Conservation (phyloP, 2,888 invertebrate species). For the Phasia obesa region DNA sequence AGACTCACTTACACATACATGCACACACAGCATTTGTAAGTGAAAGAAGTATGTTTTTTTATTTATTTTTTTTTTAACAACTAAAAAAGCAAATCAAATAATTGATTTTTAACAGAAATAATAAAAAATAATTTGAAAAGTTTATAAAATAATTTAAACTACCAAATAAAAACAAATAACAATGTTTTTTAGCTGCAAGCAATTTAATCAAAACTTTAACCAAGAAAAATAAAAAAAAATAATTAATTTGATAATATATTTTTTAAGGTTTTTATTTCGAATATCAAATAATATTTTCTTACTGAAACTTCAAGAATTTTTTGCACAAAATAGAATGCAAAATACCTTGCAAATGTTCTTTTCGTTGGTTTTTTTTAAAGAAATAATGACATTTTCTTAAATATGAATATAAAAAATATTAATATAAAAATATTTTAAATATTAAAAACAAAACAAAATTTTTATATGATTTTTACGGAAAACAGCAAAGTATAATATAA, state of each 20-base stretch:
- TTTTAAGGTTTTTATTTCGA: not conserved
- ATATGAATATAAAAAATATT: not conserved
- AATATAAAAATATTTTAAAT: not conserved
- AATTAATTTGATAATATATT: slow-evolving; percentile 1
- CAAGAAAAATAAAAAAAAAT: not conserved
- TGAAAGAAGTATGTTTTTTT: slow-evolving; percentile 28
- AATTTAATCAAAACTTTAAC: not conserved
- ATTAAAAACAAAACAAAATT: not conserved
- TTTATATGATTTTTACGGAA: not conserved
- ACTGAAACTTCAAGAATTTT: slow-evolving; percentile 12
- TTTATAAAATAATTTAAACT: slow-evolving; percentile 13
- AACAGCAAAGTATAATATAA: not conserved
- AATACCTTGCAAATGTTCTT: not conserved
- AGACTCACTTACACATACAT: slow-evolving; percentile 5
- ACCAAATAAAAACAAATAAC: not conserved
- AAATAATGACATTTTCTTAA: not conserved
- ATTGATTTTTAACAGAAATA: slow-evolving; percentile 68
- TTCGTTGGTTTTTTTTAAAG: not conserved
- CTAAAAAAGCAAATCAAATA: slow-evolving; percentile 52
- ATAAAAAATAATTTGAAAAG: slow-evolving; percentile 3
- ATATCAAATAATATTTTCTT: not conserved
- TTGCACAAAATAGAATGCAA: not conserved
- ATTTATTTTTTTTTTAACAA: not conserved
- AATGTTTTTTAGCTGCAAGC: not conserved
- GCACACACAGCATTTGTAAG: slow-evolving; percentile 15